These are phyloP conservation scores for Sarcophaga variegata DNA, from an alignment of 2,888 invertebrate genomes.

Conservation along the genomic window DNA sequence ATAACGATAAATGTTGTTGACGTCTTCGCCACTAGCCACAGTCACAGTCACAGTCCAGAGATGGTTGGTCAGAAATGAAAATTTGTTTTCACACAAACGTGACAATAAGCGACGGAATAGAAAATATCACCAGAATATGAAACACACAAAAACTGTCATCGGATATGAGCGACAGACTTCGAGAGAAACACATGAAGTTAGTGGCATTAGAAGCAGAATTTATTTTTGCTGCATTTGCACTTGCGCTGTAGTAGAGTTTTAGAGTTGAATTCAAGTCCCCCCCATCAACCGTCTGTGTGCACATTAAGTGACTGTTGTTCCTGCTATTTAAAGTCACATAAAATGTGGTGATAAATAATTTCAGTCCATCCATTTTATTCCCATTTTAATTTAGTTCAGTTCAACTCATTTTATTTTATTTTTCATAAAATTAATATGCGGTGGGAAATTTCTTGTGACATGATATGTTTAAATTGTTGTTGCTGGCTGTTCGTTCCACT, in stretches of 20 bases:
- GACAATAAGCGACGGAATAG: neutral
- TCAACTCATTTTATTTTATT: conserved; percentile 19
- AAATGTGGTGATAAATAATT: conserved; percentile 64
- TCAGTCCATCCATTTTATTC: neutral
- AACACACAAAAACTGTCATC: conserved; percentile 46
- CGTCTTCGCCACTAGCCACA: conserved; percentile 27
- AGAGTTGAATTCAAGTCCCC: neutral
- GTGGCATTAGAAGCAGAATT: neutral
- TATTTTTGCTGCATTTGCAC: conserved; percentile 5
- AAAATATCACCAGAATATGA: conserved; percentile 28
- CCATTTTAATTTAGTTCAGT: neutral
- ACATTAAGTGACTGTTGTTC: conserved; percentile 29
- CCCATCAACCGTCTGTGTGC: neutral
- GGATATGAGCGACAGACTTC: neutral
- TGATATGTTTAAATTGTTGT: conserved; percentile 58
- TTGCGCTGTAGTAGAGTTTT: conserved; percentile 6
- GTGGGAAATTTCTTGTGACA: conserved; percentile 66
- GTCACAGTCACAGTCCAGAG: neutral
- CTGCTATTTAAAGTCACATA: conserved; percentile 49
- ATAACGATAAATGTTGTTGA: conserved; percentile 68
- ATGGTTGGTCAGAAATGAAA: conserved; percentile 17
- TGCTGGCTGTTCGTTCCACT: conserved; percentile 11
- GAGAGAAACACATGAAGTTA: conserved; percentile 11
- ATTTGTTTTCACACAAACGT: conserved; percentile 34
- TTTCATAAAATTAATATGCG: conserved; percentile 65